Evolutionary conservation across 1,140 invertebrate genomes (phyloP).

Genomic region (Mercenaria mercenaria): DNA sequence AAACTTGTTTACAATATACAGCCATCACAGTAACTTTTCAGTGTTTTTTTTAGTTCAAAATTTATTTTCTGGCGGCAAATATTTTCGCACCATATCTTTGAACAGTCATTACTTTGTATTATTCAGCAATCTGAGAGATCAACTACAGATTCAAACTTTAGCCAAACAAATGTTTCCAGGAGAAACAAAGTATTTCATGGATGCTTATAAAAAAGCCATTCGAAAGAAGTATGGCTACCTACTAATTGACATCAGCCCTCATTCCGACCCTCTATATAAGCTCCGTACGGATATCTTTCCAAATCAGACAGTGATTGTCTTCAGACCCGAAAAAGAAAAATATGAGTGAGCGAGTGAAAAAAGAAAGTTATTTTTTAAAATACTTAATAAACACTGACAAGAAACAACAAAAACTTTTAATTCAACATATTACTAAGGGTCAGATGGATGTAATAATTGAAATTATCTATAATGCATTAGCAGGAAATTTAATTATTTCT

Average conservation of each 20-base stretch:
- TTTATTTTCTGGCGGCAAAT: conserved; percentile 55
- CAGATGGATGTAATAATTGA: conserved; percentile 59
- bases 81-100: conserved; percentile 33
- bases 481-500: conserved; percentile 43
- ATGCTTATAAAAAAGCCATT: conserved; percentile 61
- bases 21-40: conserved; percentile 35
- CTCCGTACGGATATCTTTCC: conserved; percentile 45
- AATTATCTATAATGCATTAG: conserved; percentile 57
- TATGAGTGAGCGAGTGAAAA: conserved; percentile 45
- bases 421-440: conserved; percentile 13
- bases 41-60: conserved; percentile 46
- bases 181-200: conserved; percentile 63
- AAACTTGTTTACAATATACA: conserved; percentile 43
- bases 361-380: conserved; percentile 50
- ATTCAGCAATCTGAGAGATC: conserved; percentile 66
- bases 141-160: conserved; percentile 65
- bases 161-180: conserved; percentile 69
- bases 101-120: conserved; percentile 62
- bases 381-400: conserved; percentile 39
- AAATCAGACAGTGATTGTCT: conserved; percentile 33
- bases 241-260: conserved; percentile 62
- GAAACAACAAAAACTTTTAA: conserved; percentile 58
- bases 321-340: conserved; percentile 36
- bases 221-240: conserved; percentile 61
- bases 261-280: conserved; percentile 26